A percentile compares a stretch with the other conserved stretches of the same genome.
Evolutionary conservation across 64 coral and sea anemone species (phyloP).

Genomic region (Actinia tenebrosa): DNA sequence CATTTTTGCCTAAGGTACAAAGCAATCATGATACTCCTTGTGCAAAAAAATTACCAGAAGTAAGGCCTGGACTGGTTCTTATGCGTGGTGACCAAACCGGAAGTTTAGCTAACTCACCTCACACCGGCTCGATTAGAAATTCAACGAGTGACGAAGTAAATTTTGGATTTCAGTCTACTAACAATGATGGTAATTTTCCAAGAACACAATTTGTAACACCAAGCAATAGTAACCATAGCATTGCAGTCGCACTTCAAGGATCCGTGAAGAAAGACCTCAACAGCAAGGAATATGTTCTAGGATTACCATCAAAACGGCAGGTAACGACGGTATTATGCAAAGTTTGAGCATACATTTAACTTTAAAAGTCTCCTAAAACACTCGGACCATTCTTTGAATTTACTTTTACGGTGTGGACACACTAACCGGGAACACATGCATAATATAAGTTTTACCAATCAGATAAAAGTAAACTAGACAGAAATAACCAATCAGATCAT

Average conservation of each 20-base stretch:
- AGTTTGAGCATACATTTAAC: background rate
- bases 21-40: background rate
- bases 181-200: background rate
- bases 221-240: background rate
- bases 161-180: background rate
- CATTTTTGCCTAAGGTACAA: background rate
- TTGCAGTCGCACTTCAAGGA: background rate
- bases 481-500: too few species aligned
- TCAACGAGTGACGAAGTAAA: background rate
- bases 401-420: too few species aligned
- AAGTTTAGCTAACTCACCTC: background rate
- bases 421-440: too few species aligned
- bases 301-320: background rate
- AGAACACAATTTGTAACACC: background rate
- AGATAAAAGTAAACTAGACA: too few species aligned
- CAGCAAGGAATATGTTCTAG: background rate
- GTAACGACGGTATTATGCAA: background rate
- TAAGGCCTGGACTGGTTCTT: constrained; percentile 6
- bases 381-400: too few species aligned
- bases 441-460: too few species aligned
- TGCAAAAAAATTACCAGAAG: constrained; percentile 5
- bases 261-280: background rate
- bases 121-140: background rate
- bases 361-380: too few species aligned
- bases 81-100: background rate